Conservation (phyloP, 2,113 vertebrate genomes). For the Vimba vimba region DNA sequence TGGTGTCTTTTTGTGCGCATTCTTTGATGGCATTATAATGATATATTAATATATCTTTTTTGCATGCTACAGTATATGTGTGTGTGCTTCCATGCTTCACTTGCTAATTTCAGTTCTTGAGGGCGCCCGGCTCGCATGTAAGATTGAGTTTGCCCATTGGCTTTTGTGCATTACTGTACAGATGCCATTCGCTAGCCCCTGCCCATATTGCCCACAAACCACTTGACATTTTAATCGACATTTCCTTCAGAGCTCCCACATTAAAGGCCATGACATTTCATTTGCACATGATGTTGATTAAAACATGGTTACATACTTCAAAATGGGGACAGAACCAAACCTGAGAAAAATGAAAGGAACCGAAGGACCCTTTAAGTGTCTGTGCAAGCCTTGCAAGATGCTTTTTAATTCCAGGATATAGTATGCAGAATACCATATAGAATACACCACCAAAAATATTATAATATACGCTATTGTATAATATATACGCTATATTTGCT, state of each 20-base stretch:
- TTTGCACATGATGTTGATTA: constrained; percentile 83
- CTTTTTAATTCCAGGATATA: background rate
- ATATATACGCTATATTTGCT: too few relatives aligned
- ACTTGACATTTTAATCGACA: constrained; percentile 86
- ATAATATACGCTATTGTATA: background rate
- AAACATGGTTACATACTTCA: constrained; percentile 76
- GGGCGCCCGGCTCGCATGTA: constrained; percentile 46
- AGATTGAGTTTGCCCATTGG: constrained; percentile 76
- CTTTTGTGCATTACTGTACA: constrained; percentile 70
- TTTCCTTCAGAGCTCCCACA: constrained; percentile 81
- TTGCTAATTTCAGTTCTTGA: constrained; percentile 37
- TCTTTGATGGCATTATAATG: constrained; percentile 4
- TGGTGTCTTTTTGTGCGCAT: background rate
- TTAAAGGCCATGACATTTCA: constrained; percentile 85
- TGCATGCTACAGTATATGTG: background rate
- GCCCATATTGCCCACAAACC: constrained; percentile 76
- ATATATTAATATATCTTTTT: background rate
- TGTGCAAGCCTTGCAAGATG: background rate
- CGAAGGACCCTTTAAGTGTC: background rate
- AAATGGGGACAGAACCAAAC: constrained; percentile 62
- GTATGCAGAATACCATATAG: background rate
- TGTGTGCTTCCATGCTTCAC: background rate
- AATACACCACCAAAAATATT: background rate
- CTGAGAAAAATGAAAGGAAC: constrained; percentile 26
- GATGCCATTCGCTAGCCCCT: constrained; percentile 73